Percentiles rank a stretch among this genome's conserved stretches.
These are phyloP conservation scores for Micrasema longulum DNA, from an alignment of 1,140 invertebrate genomes.

Conservation along the genomic window DNA sequence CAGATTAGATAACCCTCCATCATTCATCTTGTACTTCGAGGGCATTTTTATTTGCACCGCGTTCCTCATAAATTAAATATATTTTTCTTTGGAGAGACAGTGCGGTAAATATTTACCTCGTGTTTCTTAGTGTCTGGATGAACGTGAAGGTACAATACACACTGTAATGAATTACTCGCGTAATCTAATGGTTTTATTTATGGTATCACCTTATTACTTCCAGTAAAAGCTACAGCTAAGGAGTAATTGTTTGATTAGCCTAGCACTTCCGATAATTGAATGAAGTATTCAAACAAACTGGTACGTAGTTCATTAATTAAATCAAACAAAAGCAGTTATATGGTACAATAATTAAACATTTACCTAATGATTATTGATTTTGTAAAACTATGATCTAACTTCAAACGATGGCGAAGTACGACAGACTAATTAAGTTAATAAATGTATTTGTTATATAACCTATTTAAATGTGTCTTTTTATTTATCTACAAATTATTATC, in stretches of 20 bases:
- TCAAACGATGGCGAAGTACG: no score
- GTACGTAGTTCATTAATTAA: slow-evolving; percentile 3
- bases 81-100: background rate
- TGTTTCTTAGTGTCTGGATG: background rate
- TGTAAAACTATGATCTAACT: no score
- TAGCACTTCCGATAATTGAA: slow-evolving; percentile 52
- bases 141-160: background rate
- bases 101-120: background rate
- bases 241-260: slow-evolving; percentile 49
- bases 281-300: slow-evolving; percentile 46
- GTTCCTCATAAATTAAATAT: background rate
- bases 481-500: no score
- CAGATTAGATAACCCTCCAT: no score
- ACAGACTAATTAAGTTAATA: no score
- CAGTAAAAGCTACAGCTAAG: slow-evolving; percentile 3
- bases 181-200: slow-evolving; percentile 10
- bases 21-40: no score
- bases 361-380: no score
- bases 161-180: no score
- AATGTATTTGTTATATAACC: no score
- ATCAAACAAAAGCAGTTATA: slow-evolving; percentile 5
- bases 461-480: no score
- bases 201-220: slow-evolving; percentile 20
- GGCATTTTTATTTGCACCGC: background rate
- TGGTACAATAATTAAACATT: slow-evolving; percentile 4